Percentiles rank a stretch among this genome's conserved stretches.
These are phyloP conservation scores for Copidosoma floridanum DNA, from an alignment of 1,140 invertebrate genomes.

Conservation along the genomic window DNA sequence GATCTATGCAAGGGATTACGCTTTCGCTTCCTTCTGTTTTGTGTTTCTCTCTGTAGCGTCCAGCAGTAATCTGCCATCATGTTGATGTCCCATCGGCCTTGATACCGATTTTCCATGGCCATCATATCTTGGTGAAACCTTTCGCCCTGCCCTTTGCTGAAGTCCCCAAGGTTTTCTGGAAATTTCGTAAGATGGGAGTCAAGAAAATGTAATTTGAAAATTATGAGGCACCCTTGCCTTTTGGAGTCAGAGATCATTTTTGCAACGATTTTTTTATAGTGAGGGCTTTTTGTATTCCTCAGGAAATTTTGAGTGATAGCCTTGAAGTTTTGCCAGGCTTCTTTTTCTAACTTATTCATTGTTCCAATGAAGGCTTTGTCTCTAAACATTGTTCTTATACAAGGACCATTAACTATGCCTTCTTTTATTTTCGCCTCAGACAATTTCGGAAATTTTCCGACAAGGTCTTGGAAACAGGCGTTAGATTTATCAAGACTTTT, in stretches of 20 bases:
- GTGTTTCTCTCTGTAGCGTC: not conserved
- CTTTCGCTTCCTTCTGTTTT: not conserved
- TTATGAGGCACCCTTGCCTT: slow-evolving; percentile 14
- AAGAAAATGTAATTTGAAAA: not conserved
- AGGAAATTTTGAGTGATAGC: slow-evolving; percentile 8
- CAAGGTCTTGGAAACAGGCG: slow-evolving; percentile 5
- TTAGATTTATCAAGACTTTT: slow-evolving; percentile 7
- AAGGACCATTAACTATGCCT: slow-evolving; percentile 18
- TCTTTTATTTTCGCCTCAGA: slow-evolving; percentile 3
- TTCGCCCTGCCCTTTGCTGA: slow-evolving; percentile 36
- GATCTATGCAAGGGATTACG: slow-evolving; percentile 6
- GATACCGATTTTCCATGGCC: slow-evolving; percentile 34
- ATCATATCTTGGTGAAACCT: slow-evolving; percentile 40
- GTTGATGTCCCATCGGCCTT: slow-evolving; percentile 37
- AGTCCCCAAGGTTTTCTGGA: slow-evolving; percentile 29
- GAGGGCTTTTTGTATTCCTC: slow-evolving; percentile 17
- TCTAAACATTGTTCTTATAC: slow-evolving; percentile 12
- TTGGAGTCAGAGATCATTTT: slow-evolving; percentile 22
- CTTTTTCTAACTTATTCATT: slow-evolving; percentile 15
- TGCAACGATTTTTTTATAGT: slow-evolving; percentile 31
- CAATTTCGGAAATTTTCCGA: not conserved
- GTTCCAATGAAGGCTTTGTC: not conserved
- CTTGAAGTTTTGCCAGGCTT: slow-evolving; percentile 15
- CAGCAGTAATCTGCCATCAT: slow-evolving; percentile 38
- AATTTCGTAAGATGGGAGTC: slow-evolving; percentile 10